These are phyloP conservation scores for Drosophila nikananu DNA, from an alignment of 1,140 invertebrate species.

Conservation along the genomic window DNA sequence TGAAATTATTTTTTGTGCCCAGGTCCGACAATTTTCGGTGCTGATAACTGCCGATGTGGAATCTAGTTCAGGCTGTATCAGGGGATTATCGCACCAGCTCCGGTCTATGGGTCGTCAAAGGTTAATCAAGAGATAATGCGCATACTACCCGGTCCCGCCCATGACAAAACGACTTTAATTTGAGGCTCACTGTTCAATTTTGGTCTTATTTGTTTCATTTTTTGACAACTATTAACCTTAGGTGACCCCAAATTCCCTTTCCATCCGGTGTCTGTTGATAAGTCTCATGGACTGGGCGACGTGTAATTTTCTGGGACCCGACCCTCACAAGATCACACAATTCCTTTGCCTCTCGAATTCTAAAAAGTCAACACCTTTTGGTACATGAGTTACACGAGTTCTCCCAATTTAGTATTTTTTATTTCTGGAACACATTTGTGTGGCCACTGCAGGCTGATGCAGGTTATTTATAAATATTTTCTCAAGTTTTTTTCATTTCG, in stretches of 20 bases:
- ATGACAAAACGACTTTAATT: constrained; percentile 21
- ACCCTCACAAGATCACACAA: constrained; percentile 6
- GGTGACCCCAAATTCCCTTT: constrained; percentile 41
- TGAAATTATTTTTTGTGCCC: constrained; percentile 15
- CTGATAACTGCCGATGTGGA: constrained; percentile 54
- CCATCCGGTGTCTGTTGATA: constrained; percentile 71
- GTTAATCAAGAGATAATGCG: constrained; percentile 59
- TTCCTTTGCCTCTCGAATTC: not conserved
- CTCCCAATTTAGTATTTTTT: constrained; percentile 51
- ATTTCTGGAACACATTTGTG: constrained; percentile 70
- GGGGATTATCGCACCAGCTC: constrained; percentile 56
- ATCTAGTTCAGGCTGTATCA: constrained; percentile 66
- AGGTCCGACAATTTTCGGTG: constrained; percentile 31
- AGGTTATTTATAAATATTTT: constrained; percentile 47
- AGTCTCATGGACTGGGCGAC: constrained; percentile 44
- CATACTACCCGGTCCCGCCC: constrained; percentile 15
- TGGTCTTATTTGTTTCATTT: constrained; percentile 31
- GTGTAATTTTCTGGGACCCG: constrained; percentile 14
- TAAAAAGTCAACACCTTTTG: constrained; percentile 36
- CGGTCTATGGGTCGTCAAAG: constrained; percentile 51
- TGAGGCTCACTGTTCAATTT: constrained; percentile 32
- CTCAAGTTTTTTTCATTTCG: not conserved
- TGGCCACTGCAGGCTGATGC: constrained; percentile 33
- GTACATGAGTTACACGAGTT: constrained; percentile 57
- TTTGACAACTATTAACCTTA: constrained; percentile 18